These are phyloP conservation scores for Falco peregrinus DNA, from an alignment of 2,797 vertebrate genomes.

Conservation along the genomic window DNA sequence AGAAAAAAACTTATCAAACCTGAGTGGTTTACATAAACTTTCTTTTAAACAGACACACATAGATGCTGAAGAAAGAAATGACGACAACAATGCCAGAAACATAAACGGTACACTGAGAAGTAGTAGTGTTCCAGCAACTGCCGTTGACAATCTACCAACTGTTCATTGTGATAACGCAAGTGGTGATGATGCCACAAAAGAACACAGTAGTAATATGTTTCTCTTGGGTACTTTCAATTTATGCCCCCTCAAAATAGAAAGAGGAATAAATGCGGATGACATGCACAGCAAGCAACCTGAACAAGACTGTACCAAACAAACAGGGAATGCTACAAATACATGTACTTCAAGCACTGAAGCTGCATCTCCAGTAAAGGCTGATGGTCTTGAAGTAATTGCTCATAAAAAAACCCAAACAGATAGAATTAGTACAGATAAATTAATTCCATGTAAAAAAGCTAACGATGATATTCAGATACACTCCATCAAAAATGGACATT, in stretches of 20 bases:
- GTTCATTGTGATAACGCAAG: not conserved
- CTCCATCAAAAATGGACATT: slow-evolving; percentile 17
- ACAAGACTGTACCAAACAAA: not conserved
- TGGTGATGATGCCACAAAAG: slow-evolving; percentile 11
- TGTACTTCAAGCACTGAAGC: not conserved
- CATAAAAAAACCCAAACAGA: not conserved
- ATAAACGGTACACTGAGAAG: not conserved
- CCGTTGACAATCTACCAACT: not conserved
- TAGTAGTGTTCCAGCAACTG: not conserved
- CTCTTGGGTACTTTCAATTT: not conserved
- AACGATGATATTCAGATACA: slow-evolving; percentile 19
- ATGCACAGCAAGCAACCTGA: not conserved
- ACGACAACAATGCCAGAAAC: not conserved
- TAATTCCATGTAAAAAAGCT: slow-evolving; percentile 12
- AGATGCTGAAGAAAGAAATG: not conserved
- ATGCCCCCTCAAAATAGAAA: not conserved
- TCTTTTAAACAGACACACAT: not conserved
- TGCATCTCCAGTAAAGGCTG: not conserved
- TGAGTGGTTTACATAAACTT: not conserved
- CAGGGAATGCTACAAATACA: not conserved
- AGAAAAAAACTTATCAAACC: slow-evolving; percentile 27
- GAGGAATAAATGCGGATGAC: not conserved
- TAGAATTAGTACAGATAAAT: slow-evolving; percentile 3
- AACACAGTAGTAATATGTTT: not conserved
- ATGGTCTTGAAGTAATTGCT: not conserved